These are phyloP conservation scores for Sebastes steindachneri DNA, from an alignment of 2,797 vertebrate genomes.

Conservation along the genomic window DNA sequence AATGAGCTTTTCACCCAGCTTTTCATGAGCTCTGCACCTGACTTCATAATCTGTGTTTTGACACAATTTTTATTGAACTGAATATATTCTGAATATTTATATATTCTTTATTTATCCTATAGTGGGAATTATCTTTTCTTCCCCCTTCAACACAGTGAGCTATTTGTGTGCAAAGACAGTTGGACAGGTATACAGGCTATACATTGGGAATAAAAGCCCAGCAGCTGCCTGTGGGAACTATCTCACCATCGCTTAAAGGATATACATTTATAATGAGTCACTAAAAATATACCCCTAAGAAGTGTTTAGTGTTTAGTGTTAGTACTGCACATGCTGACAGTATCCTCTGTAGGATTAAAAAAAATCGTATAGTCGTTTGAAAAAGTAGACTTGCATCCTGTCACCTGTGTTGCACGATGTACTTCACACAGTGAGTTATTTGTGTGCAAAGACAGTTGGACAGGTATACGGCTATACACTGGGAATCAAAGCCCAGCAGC, in stretches of 20 bases:
- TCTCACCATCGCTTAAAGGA: neutral
- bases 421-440: too few species aligned
- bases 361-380: too few species aligned
- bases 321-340: too few species aligned
- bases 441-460: neutral
- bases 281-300: conserved; percentile 15
- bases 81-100: neutral
- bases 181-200: neutral
- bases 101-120: neutral
- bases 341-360: too few species aligned
- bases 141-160: neutral
- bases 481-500: conserved; percentile 14
- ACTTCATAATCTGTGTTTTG: neutral
- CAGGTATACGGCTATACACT: neutral
- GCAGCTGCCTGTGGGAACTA: conserved; percentile 6
- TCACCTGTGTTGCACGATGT: too few species aligned
- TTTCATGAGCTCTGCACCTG: neutral
- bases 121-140: neutral
- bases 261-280: conserved; percentile 21
- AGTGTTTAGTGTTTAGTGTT: neutral
- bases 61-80: neutral
- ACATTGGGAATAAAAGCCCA: conserved; percentile 1
- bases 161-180: neutral
- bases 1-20: too few species aligned
- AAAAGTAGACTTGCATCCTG: too few species aligned